phyloP scores from a whole-genome alignment of 2,888 invertebrate species.

The Cerceris rybyensis region DNA sequence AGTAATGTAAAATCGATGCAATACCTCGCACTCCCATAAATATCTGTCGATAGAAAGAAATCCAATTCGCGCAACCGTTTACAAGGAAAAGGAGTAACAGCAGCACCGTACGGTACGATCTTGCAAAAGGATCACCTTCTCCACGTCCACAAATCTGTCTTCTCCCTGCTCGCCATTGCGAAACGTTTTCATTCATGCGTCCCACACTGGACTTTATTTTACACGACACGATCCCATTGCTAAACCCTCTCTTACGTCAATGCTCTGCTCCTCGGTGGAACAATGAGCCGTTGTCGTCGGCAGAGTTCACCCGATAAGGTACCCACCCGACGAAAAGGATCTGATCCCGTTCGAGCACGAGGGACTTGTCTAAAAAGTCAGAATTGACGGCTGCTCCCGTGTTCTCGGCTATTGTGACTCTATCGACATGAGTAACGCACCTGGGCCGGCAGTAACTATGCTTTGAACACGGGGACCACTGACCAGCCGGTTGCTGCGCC shows the following conservation, averaged over 20 bases:
- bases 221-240: slow-evolving; percentile 25
- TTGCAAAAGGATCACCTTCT: not conserved
- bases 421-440: slow-evolving; percentile 44
- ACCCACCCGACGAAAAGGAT: slow-evolving; percentile 15
- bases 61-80: not conserved
- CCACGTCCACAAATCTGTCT: slow-evolving; percentile 8
- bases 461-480: slow-evolving; percentile 6
- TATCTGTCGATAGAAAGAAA: not conserved
- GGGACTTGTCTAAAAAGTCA: slow-evolving; percentile 28
- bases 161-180: slow-evolving; percentile 23
- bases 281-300: slow-evolving; percentile 44
- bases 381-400: slow-evolving; percentile 22
- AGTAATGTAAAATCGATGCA: not conserved
- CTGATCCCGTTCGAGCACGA: not conserved
- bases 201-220: slow-evolving; percentile 35
- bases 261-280: slow-evolving; percentile 17
- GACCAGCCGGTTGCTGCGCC: slow-evolving; percentile 9
- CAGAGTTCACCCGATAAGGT: slow-evolving; percentile 49
- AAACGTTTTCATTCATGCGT: slow-evolving; percentile 48
- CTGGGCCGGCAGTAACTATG: slow-evolving; percentile 19
- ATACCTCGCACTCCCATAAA: not conserved
- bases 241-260: slow-evolving; percentile 35
- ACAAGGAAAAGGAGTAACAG: not conserved
- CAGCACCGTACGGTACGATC: not conserved
- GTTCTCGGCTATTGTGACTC: slow-evolving; percentile 40